Base-by-base conservation (phyloP, 2,113 vertebrate species). In the Synodontis membranacea region DNA sequence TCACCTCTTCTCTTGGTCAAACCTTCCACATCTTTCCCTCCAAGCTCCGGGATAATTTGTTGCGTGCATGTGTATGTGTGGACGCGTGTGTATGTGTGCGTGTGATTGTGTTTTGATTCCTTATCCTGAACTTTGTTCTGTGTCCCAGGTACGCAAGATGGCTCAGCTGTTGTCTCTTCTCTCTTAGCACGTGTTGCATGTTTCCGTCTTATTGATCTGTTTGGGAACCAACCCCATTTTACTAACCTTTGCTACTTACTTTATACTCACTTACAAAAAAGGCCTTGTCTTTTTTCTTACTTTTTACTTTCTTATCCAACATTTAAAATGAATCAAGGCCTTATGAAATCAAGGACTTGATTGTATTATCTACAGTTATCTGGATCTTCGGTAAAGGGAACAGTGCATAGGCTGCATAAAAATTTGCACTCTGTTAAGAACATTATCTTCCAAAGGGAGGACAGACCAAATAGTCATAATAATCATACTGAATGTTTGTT, bases 171-270 rank as follows among this genome's bases (percentile, higher is more conserved):
- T 19, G 42, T 50, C 54, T 62, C n/a, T 46, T 60, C 37, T 84
- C 74, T 60, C 23, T 23, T 34, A 37, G 44, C 4, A 21, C 31
- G 44, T 23, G 25, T 4, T 15, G 1, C 4, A n/a, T 58, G 19
- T 76, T 76, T n/a, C 62, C 19, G 23, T 58, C 7, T 34, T 82
- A 90, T 86, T 46, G 82, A 86, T 88, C 75, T 84, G 88, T 82
- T 88, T 82, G 74, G 37, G 23, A 15, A 70, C 28, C 37, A n/a
- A 25, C 37, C n/a, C 31, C 46, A 50, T 62, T 75, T 46, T 44
- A 68, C 31, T 79, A 80, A 82, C 56, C 31, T 80, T 54, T 62
- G 50, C 25, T 72, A 50, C 50, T n/a, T 37, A 34, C 15, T 5
- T 25, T 28, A 80, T 58, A 56, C 52, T 80, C 9, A 15, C 11